These are phyloP conservation scores for Montifringilla adamsi DNA, from an alignment of 2,113 vertebrate genomes.

Conservation along the genomic window DNA sequence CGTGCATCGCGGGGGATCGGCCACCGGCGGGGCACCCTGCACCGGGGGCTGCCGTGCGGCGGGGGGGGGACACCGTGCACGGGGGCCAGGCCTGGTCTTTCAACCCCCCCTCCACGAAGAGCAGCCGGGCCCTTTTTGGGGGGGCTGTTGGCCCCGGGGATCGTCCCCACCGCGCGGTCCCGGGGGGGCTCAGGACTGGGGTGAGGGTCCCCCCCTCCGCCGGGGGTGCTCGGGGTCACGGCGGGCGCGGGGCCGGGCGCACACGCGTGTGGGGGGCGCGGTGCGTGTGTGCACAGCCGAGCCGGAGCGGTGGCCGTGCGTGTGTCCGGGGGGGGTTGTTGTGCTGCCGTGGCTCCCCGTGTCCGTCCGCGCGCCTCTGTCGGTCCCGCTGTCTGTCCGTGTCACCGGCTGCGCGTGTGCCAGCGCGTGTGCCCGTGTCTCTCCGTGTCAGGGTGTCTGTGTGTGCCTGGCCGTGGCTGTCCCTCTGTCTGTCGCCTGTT, in stretches of 20 bases:
- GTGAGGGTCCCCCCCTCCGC: not conserved
- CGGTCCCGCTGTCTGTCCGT: not conserved
- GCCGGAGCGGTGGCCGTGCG: not conserved
- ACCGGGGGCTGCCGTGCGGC: no score
- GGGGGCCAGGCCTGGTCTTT: not conserved
- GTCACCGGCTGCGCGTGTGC: not conserved
- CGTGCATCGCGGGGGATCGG: no score
- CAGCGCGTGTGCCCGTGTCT: not conserved
- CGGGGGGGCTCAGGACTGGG: not conserved
- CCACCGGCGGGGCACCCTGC: no score
- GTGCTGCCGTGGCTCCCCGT: not conserved
- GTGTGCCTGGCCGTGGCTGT: not conserved
- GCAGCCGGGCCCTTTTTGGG: not conserved
- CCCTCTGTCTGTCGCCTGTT: not conserved
- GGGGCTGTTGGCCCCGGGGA: no score
- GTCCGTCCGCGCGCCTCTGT: not conserved
- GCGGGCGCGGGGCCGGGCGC: not conserved
- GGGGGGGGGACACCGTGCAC: not conserved
- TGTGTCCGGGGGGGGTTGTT: not conserved
- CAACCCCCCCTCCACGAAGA: not conserved
- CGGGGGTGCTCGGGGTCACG: not conserved
- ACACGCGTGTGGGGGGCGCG: not conserved
- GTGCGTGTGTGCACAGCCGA: not conserved
- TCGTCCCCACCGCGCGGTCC: no score
- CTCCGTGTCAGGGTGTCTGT: not conserved